phyloP scores from a whole-genome alignment of 2,113 vertebrate genomes.

The human region DNA sequence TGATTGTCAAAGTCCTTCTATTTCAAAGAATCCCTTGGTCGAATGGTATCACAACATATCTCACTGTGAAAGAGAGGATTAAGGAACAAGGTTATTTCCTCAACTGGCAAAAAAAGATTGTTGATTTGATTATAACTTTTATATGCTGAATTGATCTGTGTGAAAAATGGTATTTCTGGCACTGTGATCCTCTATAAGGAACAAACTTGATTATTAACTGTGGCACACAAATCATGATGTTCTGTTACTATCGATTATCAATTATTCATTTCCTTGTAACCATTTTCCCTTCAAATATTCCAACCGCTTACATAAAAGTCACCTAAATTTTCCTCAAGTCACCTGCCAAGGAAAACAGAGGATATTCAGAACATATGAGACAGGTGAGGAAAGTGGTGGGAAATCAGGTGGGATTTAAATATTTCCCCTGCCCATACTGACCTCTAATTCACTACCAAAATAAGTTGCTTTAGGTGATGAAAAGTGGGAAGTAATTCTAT shows the following conservation, averaged over 20 bases:
- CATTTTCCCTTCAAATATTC: slow-evolving; percentile 11
- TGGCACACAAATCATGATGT: slow-evolving; percentile 18
- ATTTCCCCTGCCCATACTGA: neutral
- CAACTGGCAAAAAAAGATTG: neutral
- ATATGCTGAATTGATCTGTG: neutral
- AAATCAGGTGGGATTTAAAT: neutral
- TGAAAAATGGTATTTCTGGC: neutral
- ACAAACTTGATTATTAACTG: neutral
- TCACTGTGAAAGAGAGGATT: neutral
- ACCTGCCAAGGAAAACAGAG: neutral
- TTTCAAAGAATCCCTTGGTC: slow-evolving; percentile 15
- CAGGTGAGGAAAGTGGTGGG: neutral
- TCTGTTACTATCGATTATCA: neutral
- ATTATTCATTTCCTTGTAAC: slow-evolving; percentile 10
- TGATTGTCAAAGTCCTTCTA: slow-evolving; percentile 26
- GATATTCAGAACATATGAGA: neutral
- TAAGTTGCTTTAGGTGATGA: slow-evolving; percentile 31
- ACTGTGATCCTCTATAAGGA: neutral
- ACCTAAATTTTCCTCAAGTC: slow-evolving; percentile 29
- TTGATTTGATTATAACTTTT: slow-evolving; percentile 15
- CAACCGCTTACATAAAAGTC: slow-evolving; percentile 20
- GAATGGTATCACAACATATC: slow-evolving; percentile 19
- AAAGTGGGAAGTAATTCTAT: slow-evolving; percentile 20
- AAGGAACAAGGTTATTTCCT: neutral
- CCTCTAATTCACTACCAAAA: slow-evolving; percentile 50